Base-by-base conservation (phyloP, 2,113 vertebrate species). In the Pardalotus punctatus region DNA sequence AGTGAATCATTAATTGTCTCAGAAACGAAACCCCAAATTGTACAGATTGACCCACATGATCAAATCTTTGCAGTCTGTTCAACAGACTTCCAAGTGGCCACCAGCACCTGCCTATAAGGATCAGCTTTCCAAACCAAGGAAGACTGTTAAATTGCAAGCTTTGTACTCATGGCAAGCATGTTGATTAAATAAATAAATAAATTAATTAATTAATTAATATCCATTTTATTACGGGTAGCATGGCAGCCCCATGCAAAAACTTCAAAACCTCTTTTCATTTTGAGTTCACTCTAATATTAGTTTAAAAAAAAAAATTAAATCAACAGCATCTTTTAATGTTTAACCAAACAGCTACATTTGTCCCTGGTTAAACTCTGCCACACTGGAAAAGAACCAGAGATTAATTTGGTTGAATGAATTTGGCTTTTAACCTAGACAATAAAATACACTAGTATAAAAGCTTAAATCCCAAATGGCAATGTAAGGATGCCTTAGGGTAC, bases 341-440 rank as follows among this genome's bases (percentile, higher is more conserved):
- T 73, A 95, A 94, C 87, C 70, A 86, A 95, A 91, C 8, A 70
- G 73, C 83, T 71, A 81, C 25, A 33, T 43, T 96, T 71, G 60
- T 93, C 62, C 79, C 90, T 93, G 91, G 61, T 71, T 94, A 94
- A 96, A 93, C 93, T 96, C 81, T 78, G 88, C 72, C 84, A 95
- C 81, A 61, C 71, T 96, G 91, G 93, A 97, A 96, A 95, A 64
- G 60, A 94, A 95, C 28, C 74, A 86, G 74, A 90, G 57, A 96
- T 93, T 95, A 89, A 95, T 92, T 76, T 95, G 82, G 65, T 92
- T 96, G 78, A 93, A 60, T 58, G 91, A 95, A 97, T 95, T 93
- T 96, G 86, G 88, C 93, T 96, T 90, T 97, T 85, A 96, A 95
- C 86, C 70, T 72, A 82, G 72, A 94, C 91, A 96, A 93, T 96